phyloP scores from a whole-genome alignment of 2,113 vertebrate species.

The Accipiter virgatus region DNA sequence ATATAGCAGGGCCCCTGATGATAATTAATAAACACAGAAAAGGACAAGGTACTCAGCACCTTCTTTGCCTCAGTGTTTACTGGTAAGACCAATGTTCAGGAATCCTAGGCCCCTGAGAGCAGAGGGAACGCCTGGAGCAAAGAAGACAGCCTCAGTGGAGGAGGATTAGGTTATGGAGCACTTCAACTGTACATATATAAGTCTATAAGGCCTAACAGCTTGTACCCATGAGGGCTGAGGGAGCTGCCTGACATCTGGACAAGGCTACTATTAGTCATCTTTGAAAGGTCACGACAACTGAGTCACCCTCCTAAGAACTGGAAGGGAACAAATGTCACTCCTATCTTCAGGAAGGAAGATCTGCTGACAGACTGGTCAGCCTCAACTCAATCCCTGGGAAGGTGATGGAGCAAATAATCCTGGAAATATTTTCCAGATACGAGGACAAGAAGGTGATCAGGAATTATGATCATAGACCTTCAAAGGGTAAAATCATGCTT shows the following conservation, averaged over 20 bases:
- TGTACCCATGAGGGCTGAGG: conserved; percentile 9
- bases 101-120: neutral
- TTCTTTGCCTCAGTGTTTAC: neutral
- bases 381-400: neutral
- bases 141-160: neutral
- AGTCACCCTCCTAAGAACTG: conserved; percentile 20
- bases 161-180: neutral
- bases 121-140: neutral
- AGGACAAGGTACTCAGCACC: neutral
- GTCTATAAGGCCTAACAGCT: neutral
- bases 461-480: neutral
- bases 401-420: neutral
- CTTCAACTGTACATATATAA: neutral
- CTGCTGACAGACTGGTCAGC: neutral
- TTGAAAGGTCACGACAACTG: conserved; percentile 20
- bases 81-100: neutral
- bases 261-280: conserved; percentile 12
- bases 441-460: neutral
- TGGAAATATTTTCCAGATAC: neutral
- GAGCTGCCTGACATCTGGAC: conserved; percentile 12
- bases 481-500: neutral
- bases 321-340: neutral
- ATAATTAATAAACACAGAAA: neutral
- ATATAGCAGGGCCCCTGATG: fast-evolving
- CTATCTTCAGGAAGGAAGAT: conserved; percentile 31